These are phyloP conservation scores for Amblyornis subalaris DNA, from an alignment of 2,113 vertebrate genomes.

Conservation along the genomic window DNA sequence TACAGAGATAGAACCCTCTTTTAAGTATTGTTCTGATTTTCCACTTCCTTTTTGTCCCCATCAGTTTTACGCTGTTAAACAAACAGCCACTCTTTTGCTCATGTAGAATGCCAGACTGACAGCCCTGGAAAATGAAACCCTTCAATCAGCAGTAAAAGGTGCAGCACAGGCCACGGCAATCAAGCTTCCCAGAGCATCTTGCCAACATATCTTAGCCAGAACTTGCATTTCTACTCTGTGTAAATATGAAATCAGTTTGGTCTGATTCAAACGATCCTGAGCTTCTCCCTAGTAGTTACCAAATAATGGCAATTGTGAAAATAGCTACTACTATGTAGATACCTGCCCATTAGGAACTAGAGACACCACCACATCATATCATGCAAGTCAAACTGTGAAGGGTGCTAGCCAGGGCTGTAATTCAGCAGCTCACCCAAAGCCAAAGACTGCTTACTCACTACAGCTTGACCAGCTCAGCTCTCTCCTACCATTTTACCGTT, in stretches of 20 bases:
- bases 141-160: neutral
- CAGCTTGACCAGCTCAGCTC: neutral
- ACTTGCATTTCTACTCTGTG: neutral
- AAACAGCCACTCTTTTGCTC: conserved; percentile 6
- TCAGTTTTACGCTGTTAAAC: conserved; percentile 27
- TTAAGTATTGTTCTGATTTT: conserved; percentile 13
- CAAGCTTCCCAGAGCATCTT: neutral
- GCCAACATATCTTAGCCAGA: neutral
- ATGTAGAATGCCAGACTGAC: neutral
- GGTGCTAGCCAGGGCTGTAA: neutral
- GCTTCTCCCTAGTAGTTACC: neutral
- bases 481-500: neutral
- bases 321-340: neutral
- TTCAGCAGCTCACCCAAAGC: neutral
- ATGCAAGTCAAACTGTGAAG: neutral
- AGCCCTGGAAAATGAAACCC: conserved; percentile 20
- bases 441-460: neutral
- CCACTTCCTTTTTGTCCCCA: conserved; percentile 3
- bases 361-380: neutral
- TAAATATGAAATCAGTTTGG: neutral
- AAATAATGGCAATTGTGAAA: conserved; percentile 1
- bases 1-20: neutral
- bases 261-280: neutral
- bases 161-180: neutral
- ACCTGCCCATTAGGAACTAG: neutral